Evolutionary conservation across 2,797 vertebrate genomes (phyloP).

Genomic region (Pseudochirops corinnae): DNA sequence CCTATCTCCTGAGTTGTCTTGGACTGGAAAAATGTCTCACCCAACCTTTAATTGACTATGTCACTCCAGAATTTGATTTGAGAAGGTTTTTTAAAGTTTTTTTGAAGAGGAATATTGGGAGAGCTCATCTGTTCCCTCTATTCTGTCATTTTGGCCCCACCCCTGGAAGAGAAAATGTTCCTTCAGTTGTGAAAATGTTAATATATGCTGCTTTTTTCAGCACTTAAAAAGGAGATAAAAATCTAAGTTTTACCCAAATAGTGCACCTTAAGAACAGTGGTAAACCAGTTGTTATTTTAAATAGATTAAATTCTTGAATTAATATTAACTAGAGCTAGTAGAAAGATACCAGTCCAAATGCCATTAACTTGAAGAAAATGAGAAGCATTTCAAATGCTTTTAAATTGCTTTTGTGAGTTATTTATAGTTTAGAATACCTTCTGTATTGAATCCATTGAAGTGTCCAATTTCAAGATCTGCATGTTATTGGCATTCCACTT

Average conservation of each 20-base stretch:
- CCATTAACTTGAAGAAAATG: not conserved
- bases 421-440: constrained; percentile 18
- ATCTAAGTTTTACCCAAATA: not conserved
- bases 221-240: not conserved
- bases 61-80: not conserved
- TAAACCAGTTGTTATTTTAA: constrained; percentile 12
- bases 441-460: not conserved
- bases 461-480: constrained; percentile 60
- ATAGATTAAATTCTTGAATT: not conserved
- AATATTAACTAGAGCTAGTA: constrained; percentile 16
- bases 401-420: constrained; percentile 42
- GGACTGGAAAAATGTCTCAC: not conserved
- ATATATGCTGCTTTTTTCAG: not conserved
- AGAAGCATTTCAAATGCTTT: constrained; percentile 17
- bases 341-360: not conserved
- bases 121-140: not conserved
- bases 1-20: not conserved
- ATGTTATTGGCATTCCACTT: constrained; percentile 21
- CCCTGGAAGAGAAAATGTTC: not conserved
- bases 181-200: not conserved
- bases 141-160: not conserved
- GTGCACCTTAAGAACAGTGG: not conserved
- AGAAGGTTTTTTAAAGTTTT: not conserved
- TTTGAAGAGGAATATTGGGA: not conserved
- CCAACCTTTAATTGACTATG: not conserved